Evolutionary conservation across 1,140 invertebrate genomes (phyloP).

Genomic region (Doryteuthis pealeii): DNA sequence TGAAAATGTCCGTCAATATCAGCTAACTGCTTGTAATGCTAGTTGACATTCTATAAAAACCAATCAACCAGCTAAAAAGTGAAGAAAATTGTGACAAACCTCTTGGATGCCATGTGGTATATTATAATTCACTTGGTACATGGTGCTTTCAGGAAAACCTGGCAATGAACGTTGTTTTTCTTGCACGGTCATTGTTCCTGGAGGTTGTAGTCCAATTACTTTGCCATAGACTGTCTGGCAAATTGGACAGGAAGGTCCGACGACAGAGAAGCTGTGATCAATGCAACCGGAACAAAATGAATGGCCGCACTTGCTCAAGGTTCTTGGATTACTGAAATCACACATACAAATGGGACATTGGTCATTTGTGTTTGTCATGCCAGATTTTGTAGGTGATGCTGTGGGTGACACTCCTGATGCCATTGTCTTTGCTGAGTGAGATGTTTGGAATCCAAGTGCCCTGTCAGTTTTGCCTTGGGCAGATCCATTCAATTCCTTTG

Average conservation of each 20-base stretch:
- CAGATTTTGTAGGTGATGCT: too few species aligned
- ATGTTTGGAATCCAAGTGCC: too few species aligned
- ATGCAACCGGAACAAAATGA: constrained; percentile 39
- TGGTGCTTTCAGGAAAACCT: not conserved
- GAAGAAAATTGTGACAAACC: constrained; percentile 27
- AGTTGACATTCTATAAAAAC: too few species aligned
- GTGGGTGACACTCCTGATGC: too few species aligned
- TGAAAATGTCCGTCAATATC: too few species aligned
- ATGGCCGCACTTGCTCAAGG: constrained; percentile 37
- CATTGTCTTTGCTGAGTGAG: too few species aligned
- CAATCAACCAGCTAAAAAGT: too few species aligned
- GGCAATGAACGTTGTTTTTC: not conserved
- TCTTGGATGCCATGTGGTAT: constrained; percentile 43
- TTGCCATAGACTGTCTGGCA: constrained; percentile 45
- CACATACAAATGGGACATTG: constrained; percentile 43
- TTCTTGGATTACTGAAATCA: constrained; percentile 23
- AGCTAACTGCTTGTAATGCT: too few species aligned
- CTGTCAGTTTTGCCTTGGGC: too few species aligned
- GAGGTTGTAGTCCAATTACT: constrained; percentile 45
- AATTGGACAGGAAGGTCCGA: constrained; percentile 43
- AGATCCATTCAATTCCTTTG: too few species aligned
- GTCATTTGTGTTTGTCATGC: constrained; percentile 10
- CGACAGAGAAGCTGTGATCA: constrained; percentile 28
- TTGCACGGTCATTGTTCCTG: constrained; percentile 22
- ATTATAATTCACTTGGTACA: constrained; percentile 36